Conservation (phyloP, 1,140 invertebrate genomes). For the Philopotamus ludificatus region DNA sequence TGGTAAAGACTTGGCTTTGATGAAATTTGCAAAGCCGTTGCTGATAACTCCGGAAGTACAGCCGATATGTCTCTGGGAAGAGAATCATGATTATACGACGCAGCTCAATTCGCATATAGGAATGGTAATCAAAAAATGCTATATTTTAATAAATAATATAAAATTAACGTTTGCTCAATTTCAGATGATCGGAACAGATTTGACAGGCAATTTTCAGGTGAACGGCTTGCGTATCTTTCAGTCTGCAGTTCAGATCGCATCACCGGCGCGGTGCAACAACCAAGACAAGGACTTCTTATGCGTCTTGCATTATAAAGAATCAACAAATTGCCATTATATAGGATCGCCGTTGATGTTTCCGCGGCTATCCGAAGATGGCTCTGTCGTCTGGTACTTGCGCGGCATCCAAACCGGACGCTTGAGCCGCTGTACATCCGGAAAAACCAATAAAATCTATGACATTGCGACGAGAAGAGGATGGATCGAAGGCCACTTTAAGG, state of each 20-base stretch:
- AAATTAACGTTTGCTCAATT: no score
- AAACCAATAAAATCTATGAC: background rate
- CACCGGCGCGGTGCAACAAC: slow-evolving; percentile 7
- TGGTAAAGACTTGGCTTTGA: slow-evolving; percentile 12
- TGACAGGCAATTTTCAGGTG: slow-evolving; percentile 2
- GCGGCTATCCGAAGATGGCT: slow-evolving; percentile 25
- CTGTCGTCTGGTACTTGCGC: slow-evolving; percentile 34
- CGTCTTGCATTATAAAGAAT: slow-evolving; percentile 1
- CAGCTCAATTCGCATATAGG: slow-evolving; percentile 22
- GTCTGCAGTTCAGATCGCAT: slow-evolving; percentile 18
- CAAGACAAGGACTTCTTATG: background rate
- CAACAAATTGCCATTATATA: slow-evolving; percentile 25
- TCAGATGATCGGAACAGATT: slow-evolving; percentile 26
- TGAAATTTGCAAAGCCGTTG: slow-evolving; percentile 24
- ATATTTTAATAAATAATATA: no score
- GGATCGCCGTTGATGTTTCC: slow-evolving; percentile 36
- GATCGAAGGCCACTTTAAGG: background rate
- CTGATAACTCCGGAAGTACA: slow-evolving; percentile 22
- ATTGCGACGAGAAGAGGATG: slow-evolving; percentile 6
- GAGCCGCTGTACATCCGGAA: slow-evolving; percentile 8
- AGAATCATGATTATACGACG: slow-evolving; percentile 15
- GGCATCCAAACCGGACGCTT: slow-evolving; percentile 6
- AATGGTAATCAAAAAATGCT: slow-evolving; percentile 26
- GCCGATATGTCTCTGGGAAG: slow-evolving; percentile 36
- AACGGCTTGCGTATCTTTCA: slow-evolving; percentile 27